Conservation (phyloP, 2,113 vertebrate species). For the Perca schrenkii region DNA sequence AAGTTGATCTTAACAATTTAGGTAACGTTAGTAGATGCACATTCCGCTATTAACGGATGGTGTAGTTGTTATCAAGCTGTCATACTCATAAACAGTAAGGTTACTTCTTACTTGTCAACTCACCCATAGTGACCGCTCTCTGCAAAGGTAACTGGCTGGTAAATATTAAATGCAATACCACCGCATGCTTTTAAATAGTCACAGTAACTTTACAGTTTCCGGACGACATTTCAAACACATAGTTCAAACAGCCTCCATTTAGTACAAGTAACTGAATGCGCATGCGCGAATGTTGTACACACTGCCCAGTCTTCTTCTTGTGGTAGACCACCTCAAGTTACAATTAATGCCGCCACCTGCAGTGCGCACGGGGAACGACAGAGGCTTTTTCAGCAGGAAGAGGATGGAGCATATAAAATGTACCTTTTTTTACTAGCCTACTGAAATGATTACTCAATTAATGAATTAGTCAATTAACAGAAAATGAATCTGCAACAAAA, state of each 20-base stretch:
- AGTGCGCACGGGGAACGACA: background rate
- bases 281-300: conserved; percentile 27
- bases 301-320: conserved; percentile 18
- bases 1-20: background rate
- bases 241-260: conserved; percentile 56
- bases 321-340: accelerated
- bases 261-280: accelerated
- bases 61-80: background rate
- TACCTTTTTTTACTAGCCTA: background rate
- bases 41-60: background rate
- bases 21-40: conserved; percentile 9
- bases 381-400: background rate
- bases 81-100: background rate
- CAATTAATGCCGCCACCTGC: conserved; percentile 27
- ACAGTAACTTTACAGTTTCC: background rate
- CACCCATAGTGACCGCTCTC: conserved; percentile 62
- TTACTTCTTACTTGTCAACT: conserved; percentile 33
- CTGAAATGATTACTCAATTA: too few species aligned
- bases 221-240: conserved; percentile 46
- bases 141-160: background rate
- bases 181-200: background rate
- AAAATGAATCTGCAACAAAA: too few species aligned
- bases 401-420: background rate
- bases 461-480: too few species aligned
- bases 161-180: background rate